These are phyloP conservation scores for Condylura cristata DNA, from an alignment of 2,113 vertebrate genomes.

Conservation along the genomic window DNA sequence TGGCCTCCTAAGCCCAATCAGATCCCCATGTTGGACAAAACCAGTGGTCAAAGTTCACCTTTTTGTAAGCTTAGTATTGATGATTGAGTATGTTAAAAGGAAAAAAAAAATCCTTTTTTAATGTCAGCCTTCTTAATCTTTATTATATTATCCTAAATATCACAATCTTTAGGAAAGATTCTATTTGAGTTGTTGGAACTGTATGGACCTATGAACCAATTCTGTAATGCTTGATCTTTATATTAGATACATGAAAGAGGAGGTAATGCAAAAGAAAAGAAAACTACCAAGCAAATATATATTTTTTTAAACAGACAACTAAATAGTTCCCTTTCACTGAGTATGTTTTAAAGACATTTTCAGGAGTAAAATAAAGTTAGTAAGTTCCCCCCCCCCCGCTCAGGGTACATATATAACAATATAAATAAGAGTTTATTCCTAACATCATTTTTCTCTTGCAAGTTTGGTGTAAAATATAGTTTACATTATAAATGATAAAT, in stretches of 20 bases:
- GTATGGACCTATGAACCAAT: background rate
- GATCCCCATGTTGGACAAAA: background rate
- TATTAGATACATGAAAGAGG: background rate
- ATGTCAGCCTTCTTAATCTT: background rate
- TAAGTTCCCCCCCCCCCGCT: too few species aligned
- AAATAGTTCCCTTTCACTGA: background rate
- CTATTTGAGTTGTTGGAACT: background rate
- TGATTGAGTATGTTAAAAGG: background rate
- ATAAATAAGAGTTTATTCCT: background rate
- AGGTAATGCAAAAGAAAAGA: background rate
- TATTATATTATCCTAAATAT: background rate
- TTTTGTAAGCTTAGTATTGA: constrained; percentile 16
- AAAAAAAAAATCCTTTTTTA: background rate
- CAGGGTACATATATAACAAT: background rate
- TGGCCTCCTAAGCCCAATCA: background rate
- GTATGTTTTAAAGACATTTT: constrained; percentile 11
- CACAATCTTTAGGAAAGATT: background rate
- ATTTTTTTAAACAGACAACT: background rate
- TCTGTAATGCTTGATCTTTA: background rate
- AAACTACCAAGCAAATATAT: background rate
- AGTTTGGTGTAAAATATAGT: background rate
- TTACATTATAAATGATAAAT: background rate
- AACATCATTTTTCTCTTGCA: background rate
- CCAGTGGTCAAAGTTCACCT: background rate
- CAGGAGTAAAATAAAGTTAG: background rate